These are phyloP conservation scores for Aleiodes leptofemur DNA, from an alignment of 2,888 invertebrate genomes.

Conservation along the genomic window DNA sequence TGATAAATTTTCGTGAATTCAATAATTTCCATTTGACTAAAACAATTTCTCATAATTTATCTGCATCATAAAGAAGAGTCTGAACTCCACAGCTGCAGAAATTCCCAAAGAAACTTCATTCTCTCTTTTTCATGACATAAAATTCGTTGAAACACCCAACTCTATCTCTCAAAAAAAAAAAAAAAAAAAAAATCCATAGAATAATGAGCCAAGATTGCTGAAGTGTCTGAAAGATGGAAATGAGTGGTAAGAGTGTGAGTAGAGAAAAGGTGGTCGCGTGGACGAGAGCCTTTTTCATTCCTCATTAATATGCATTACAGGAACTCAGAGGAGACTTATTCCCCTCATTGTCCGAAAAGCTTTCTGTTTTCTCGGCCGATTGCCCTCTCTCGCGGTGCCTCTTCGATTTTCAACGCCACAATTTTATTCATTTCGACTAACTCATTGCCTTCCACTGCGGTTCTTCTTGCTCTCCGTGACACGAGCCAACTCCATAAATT, in stretches of 20 bases:
- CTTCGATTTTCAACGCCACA: conserved; percentile 62
- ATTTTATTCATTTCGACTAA: conserved; percentile 24
- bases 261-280: conserved; percentile 41
- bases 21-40: no score
- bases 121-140: conserved; percentile 40
- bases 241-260: conserved; percentile 19
- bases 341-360: conserved; percentile 63
- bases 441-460: conserved; percentile 51
- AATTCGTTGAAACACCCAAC: not conserved
- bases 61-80: no score
- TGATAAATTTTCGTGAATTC: no score
- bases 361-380: conserved; percentile 61
- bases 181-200: not conserved
- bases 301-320: conserved; percentile 70
- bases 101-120: no score
- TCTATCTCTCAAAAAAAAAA: not conserved
- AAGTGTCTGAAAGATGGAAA: conserved; percentile 35
- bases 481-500: no score
- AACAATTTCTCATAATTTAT: no score
- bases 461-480: conserved; percentile 30
- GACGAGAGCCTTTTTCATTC: conserved; percentile 56
- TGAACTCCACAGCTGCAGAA: no score
- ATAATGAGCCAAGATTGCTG: conserved; percentile 28
- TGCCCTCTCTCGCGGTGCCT: conserved; percentile 58
- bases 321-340: conserved; percentile 63